Conservation (phyloP, 2,113 vertebrate genomes). For the Ctenomys sociabilis region DNA sequence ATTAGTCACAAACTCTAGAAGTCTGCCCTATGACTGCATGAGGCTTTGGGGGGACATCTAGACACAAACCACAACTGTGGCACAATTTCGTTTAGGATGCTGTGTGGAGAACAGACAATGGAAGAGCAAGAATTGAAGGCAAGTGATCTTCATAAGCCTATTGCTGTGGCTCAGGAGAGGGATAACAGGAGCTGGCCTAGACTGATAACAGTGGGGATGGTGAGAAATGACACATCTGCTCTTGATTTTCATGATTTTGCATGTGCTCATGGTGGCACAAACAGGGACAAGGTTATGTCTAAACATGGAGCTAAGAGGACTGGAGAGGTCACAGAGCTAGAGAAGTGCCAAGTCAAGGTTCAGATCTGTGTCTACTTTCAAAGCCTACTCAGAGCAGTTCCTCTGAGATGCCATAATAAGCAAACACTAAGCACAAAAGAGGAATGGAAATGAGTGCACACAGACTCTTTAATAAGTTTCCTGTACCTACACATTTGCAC, state of each 20-base stretch:
- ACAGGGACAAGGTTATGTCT: background rate
- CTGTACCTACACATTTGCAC: background rate
- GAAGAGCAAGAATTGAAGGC: background rate
- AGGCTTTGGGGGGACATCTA: too few relatives aligned
- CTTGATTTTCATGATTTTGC: background rate
- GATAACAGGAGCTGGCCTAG: background rate
- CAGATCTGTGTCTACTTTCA: background rate
- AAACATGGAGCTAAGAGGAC: background rate
- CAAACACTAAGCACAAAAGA: background rate
- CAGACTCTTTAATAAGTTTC: background rate
- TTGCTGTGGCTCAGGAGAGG: background rate
- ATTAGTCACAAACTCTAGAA: too few relatives aligned
- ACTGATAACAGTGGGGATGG: background rate
- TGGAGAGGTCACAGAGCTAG: background rate
- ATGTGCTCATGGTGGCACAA: background rate
- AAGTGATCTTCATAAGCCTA: background rate
- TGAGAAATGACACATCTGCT: background rate
- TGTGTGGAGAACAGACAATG: background rate
- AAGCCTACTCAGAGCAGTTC: background rate
- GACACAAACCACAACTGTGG: background rate
- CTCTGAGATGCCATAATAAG: background rate
- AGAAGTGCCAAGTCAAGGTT: background rate
- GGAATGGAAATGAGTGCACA: background rate
- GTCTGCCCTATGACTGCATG: too few relatives aligned
- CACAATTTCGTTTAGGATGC: background rate